phyloP scores from a whole-genome alignment of 2,888 invertebrate genomes.

The Thecophora atra region DNA sequence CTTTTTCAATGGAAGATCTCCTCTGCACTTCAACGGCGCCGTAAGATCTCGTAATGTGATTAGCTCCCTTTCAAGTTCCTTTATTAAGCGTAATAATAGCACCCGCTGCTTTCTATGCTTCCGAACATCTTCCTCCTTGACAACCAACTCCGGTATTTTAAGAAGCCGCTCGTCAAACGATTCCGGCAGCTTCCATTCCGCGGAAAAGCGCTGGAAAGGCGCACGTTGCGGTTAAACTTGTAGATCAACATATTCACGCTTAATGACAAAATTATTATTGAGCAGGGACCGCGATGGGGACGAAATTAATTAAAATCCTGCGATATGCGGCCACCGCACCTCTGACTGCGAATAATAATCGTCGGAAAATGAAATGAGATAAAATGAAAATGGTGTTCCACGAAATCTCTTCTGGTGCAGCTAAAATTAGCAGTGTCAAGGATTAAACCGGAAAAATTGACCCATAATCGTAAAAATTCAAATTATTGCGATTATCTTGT shows the following conservation, averaged over 20 bases:
- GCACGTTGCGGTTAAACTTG: slow-evolving; percentile 33
- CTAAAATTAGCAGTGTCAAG: slow-evolving; percentile 25
- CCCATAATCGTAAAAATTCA: slow-evolving; percentile 32
- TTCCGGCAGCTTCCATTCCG: neutral
- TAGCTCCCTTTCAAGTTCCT: slow-evolving; percentile 28
- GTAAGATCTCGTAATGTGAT: slow-evolving; percentile 30
- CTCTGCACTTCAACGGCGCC: neutral
- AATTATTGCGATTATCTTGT: slow-evolving; percentile 31
- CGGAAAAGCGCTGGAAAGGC: neutral
- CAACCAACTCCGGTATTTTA: neutral
- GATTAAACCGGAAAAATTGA: slow-evolving; percentile 30
- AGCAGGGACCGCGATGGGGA: neutral
- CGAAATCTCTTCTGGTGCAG: slow-evolving; percentile 15
- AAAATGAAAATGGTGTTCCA: too few relatives aligned
- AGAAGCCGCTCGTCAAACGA: neutral
- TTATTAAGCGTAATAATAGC: slow-evolving; percentile 25
- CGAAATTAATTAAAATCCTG: slow-evolving; percentile 33
- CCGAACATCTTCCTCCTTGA: neutral
- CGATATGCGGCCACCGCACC: neutral
- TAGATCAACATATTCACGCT: slow-evolving; percentile 35
- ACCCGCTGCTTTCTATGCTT: too few relatives aligned
- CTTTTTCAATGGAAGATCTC: too few relatives aligned
- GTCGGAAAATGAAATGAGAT: too few relatives aligned
- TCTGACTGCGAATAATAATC: too few relatives aligned
- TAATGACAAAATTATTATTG: slow-evolving; percentile 35